phyloP scores from a whole-genome alignment of 2,888 invertebrate species.

The Acrobasis consociella region DNA sequence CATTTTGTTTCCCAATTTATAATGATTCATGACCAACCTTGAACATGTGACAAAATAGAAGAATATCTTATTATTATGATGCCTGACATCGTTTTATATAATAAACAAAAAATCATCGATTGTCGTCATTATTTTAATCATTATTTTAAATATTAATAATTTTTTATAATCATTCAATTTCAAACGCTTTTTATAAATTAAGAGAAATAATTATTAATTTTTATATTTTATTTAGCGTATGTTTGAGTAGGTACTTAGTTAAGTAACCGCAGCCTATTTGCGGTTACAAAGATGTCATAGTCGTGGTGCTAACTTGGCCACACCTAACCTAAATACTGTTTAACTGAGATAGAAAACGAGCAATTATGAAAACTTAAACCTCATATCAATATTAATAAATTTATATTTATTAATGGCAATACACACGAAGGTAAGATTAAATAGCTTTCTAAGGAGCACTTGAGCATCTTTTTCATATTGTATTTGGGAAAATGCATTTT shows the following conservation, averaged over 20 bases:
- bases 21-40: slow-evolving; percentile 10
- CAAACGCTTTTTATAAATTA: too few species aligned
- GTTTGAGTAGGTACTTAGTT: neutral
- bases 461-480: too few species aligned
- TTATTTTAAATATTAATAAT: too few species aligned
- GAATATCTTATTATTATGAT: neutral
- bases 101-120: too few species aligned
- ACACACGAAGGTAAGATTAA: too few species aligned
- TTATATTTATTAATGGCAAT: too few species aligned
- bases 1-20: slow-evolving; percentile 11
- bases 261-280: neutral
- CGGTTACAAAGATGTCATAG: slow-evolving; percentile 10
- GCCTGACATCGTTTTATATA: neutral
- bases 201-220: neutral
- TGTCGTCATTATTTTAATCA: too few species aligned
- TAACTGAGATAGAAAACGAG: neutral
- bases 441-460: too few species aligned
- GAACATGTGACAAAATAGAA: slow-evolving; percentile 3
- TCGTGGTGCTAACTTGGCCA: neutral
- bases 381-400: too few species aligned
- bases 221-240: neutral
- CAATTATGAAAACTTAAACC: neutral
- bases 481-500: too few species aligned
- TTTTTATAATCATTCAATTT: too few species aligned
- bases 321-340: slow-evolving; percentile 5